Percentiles rank a stretch among this genome's conserved stretches.
phyloP scores from a whole-genome alignment of 2,797 vertebrate species.

The Galaxias olidus region DNA sequence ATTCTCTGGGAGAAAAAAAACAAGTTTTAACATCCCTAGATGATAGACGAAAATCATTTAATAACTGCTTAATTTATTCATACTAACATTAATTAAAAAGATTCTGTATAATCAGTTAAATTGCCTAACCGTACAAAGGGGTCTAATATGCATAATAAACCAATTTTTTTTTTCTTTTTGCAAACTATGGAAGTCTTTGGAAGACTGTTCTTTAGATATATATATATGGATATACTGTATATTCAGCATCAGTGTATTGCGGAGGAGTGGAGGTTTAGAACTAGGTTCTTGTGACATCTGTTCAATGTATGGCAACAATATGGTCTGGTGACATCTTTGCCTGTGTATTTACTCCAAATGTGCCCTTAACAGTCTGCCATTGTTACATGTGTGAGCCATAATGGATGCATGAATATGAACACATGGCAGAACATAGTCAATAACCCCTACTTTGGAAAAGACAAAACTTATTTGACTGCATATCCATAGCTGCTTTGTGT shows the following conservation, averaged over 20 bases:
- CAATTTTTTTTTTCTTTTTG: slow-evolving; percentile 38
- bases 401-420: slow-evolving; percentile 28
- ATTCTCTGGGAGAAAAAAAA: slow-evolving; percentile 43
- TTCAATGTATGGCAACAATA: slow-evolving; percentile 31
- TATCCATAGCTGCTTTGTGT: slow-evolving; percentile 36
- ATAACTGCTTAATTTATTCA: slow-evolving; percentile 75
- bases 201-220: no score
- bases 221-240: no score
- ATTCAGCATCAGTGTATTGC: no score
- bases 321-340: slow-evolving; percentile 26
- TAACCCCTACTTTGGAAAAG: slow-evolving; percentile 64
- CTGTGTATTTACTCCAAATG: slow-evolving; percentile 20
- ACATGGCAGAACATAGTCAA: slow-evolving; percentile 46
- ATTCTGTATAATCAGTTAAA: slow-evolving; percentile 72
- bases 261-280: slow-evolving; percentile 22
- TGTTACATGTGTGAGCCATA: slow-evolving; percentile 28
- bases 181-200: slow-evolving; percentile 6
- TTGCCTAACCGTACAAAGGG: slow-evolving; percentile 66
- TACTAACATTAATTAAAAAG: slow-evolving; percentile 71
- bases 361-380: slow-evolving; percentile 28
- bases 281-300: slow-evolving; percentile 38
- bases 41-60: slow-evolving; percentile 63
- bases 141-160: slow-evolving; percentile 67
- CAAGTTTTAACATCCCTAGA: slow-evolving; percentile 54
- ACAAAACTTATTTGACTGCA: slow-evolving; percentile 72